Conservation (phyloP, 2,888 invertebrate species). For the Rhorus exstirpatorius region DNA sequence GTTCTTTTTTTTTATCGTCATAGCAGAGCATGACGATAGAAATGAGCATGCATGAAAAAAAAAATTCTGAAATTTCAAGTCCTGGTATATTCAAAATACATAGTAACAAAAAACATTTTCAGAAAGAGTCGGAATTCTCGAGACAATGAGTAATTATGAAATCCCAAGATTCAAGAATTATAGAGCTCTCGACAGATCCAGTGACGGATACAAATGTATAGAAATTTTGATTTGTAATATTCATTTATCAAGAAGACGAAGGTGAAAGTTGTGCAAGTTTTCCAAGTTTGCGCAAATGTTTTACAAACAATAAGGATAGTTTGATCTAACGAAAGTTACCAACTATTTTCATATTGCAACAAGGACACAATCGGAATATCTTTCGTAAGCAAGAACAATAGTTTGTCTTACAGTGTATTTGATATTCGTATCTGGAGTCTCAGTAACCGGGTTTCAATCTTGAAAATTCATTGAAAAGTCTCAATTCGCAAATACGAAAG, state of each 20-base stretch:
- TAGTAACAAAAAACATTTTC: too few species aligned
- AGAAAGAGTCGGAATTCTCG: too few species aligned
- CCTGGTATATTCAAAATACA: too few species aligned
- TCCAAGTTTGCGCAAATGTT: background rate
- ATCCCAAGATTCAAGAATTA: too few species aligned
- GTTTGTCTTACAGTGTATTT: background rate
- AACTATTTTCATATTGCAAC: background rate
- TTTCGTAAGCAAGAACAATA: background rate
- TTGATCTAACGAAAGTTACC: background rate
- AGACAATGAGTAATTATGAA: too few species aligned
- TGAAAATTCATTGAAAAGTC: constrained; percentile 7
- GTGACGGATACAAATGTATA: too few species aligned
- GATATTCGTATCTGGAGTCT: background rate
- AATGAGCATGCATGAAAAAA: background rate
- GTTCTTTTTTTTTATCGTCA: too few species aligned
- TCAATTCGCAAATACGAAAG: background rate
- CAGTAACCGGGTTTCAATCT: background rate
- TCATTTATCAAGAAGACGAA: background rate
- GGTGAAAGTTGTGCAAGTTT: background rate
- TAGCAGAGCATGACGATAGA: too few species aligned
- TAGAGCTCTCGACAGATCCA: too few species aligned
- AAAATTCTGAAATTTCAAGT: background rate
- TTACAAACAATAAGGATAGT: background rate
- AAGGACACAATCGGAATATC: background rate
- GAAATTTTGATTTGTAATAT: background rate